Evolutionary conservation across 2,888 invertebrate genomes (phyloP).

Genomic region (Microplitis manilae): DNA sequence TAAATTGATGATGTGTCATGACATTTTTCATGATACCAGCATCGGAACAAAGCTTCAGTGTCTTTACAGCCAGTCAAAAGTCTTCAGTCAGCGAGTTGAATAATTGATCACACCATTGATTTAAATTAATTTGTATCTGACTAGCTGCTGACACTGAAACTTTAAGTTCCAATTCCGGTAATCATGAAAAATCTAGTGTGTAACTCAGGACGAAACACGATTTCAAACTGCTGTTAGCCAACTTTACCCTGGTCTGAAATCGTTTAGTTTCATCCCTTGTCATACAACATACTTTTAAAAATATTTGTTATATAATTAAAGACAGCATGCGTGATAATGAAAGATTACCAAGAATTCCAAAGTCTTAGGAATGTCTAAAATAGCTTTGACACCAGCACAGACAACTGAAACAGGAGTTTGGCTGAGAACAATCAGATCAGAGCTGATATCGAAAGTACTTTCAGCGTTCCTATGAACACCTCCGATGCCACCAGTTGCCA

Average conservation of each 20-base stretch:
- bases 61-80: too few relatives aligned
- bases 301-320: too few relatives aligned
- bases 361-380: conserved; percentile 94
- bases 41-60: too few relatives aligned
- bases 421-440: conserved; percentile 93
- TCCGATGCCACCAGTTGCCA: conserved; percentile 95
- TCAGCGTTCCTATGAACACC: conserved; percentile 95
- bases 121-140: not conserved
- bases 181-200: too few relatives aligned
- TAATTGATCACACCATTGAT: too few relatives aligned
- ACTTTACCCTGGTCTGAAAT: too few relatives aligned
- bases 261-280: too few relatives aligned
- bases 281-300: too few relatives aligned
- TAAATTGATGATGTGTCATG: not conserved
- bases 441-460: conserved; percentile 91
- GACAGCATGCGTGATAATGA: not conserved
- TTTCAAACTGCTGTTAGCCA: too few relatives aligned
- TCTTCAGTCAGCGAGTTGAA: too few relatives aligned
- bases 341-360: conserved; percentile 87
- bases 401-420: conserved; percentile 91
- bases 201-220: too few relatives aligned
- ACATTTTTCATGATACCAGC: too few relatives aligned
- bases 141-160: not conserved
- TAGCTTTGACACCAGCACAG: conserved; percentile 97
- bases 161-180: not conserved